Base-by-base conservation (phyloP, 2,113 vertebrate species). In the Otocyon megalotis region DNA sequence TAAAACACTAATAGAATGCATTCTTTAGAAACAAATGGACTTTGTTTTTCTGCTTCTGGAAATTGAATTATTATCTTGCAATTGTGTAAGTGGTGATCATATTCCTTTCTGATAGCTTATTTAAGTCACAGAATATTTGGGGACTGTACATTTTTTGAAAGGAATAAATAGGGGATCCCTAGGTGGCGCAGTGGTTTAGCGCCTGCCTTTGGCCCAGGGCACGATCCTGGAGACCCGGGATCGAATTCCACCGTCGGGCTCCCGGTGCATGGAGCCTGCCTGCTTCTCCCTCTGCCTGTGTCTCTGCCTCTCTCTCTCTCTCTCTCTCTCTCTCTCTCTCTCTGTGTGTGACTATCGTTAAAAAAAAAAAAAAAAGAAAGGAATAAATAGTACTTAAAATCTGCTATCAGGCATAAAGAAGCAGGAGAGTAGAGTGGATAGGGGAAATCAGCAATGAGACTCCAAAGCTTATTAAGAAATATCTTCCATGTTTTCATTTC, bases 121-220 rank as follows among this genome's bases (percentile, higher is more conserved):
- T 97, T 87, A 85, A 53, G 94, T 88, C 65, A 93, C 67, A 87
- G 62, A 82, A 50, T 69, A 11, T 90, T 94, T n/a, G 13, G 84
- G 37, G 16, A 9, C 13, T 87, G 7, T 62, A 60, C 8, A 69
- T 72, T 53, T 50, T 95, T 76, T 95, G 16, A 83, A 69, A 90
- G 76, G 28, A 84, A 80, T 93, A 74, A 91, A 53, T 94, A 86
- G 30, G n/a, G n/a, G n/a, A n/a, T n/a, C n/a, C n/a, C n/a, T n/a
- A n/a, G n/a, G n/a, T n/a, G n/a, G n/a, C n/a, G n/a, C n/a, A n/a
- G n/a, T n/a, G n/a, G n/a, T n/a, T n/a, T n/a, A n/a, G n/a, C n/a
- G n/a, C n/a, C n/a, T n/a, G n/a, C n/a, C n/a, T n/a, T n/a, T n/a
- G n/a, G n/a, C n/a, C n/a, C n/a, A n/a, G n/a, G n/a, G n/a, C n/a